These are phyloP conservation scores for Catocala fraxini DNA, from an alignment of 2,888 invertebrate species.

Conservation along the genomic window DNA sequence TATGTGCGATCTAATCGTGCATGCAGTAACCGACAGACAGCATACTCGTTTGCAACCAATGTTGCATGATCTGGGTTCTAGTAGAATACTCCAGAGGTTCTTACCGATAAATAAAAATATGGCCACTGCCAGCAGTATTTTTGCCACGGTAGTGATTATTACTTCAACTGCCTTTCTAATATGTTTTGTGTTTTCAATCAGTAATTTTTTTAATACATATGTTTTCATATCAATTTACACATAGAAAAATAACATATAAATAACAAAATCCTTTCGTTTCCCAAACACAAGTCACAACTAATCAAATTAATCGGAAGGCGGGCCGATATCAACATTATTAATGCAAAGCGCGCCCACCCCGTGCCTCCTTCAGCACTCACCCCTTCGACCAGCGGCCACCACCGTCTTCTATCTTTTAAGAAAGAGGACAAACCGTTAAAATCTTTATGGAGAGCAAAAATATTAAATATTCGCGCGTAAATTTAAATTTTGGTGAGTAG, in stretches of 20 bases:
- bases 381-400: constrained; percentile 36
- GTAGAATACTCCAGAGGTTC: too few relatives aligned
- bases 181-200: not conserved
- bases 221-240: not conserved
- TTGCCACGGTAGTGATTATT: too few relatives aligned
- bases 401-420: constrained; percentile 64
- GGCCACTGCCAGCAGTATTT: too few relatives aligned
- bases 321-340: constrained; percentile 86
- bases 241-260: constrained; percentile 28
- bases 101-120: too few relatives aligned
- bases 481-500: not conserved
- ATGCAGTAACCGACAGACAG: too few relatives aligned
- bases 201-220: not conserved
- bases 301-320: constrained; percentile 84
- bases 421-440: constrained; percentile 66
- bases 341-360: constrained; percentile 78
- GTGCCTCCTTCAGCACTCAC: constrained; percentile 42
- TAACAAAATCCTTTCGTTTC: constrained; percentile 55
- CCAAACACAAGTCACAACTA: constrained; percentile 75
- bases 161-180: too few relatives aligned
- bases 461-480: not conserved
- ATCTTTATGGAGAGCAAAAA: constrained; percentile 23
- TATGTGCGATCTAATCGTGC: too few relatives aligned
- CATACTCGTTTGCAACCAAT: too few relatives aligned
- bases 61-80: too few relatives aligned